Percentiles rank a stretch among this genome's conserved stretches.
phyloP scores from a whole-genome alignment of 2,113 vertebrate species.

The Casuarius casuarius region DNA sequence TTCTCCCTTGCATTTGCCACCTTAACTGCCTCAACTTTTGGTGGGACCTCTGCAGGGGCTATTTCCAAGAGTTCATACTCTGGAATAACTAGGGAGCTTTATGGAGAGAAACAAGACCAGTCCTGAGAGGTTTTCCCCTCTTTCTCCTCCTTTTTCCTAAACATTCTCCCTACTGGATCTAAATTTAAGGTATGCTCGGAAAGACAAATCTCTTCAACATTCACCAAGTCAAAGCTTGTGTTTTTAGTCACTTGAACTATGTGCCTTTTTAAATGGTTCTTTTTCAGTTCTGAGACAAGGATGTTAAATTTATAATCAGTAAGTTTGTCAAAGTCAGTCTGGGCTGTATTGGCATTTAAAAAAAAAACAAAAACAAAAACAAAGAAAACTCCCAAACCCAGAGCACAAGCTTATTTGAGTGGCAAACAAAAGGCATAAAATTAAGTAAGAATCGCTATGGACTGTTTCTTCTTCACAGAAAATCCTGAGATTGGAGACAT shows the following conservation, averaged over 20 bases:
- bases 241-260: neutral
- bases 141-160: neutral
- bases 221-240: neutral
- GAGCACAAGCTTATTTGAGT: neutral
- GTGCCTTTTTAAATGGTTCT: neutral
- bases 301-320: conserved; percentile 10
- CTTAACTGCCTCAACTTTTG: neutral
- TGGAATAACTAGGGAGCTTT: neutral
- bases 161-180: neutral
- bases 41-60: neutral
- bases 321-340: neutral
- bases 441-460: neutral
- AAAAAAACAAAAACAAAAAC: neutral
- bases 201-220: neutral
- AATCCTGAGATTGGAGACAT: conserved; percentile 16
- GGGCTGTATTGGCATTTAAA: neutral
- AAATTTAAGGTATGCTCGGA: neutral
- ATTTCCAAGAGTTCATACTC: neutral
- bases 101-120: neutral
- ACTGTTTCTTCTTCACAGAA: neutral
- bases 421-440: conserved; percentile 27
- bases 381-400: neutral
- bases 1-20: neutral
- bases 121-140: neutral
- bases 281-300: neutral